A percentile compares a stretch with the other conserved stretches of the same genome.
These are phyloP conservation scores for Phymatocera aterrima DNA, from an alignment of 2,888 invertebrate genomes.

Conservation along the genomic window DNA sequence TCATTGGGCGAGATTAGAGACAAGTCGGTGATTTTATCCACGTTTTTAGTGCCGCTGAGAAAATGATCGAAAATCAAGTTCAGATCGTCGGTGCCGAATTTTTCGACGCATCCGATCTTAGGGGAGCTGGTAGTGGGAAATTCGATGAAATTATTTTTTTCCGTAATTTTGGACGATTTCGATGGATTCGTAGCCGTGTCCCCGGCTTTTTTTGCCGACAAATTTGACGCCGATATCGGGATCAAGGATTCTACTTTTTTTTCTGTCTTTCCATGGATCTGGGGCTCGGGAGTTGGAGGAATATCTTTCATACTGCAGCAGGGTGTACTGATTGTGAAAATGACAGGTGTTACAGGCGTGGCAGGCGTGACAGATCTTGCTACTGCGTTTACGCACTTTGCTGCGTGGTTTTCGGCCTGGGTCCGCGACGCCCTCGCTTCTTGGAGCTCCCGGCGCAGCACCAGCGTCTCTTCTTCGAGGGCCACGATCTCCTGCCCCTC, in stretches of 20 bases:
- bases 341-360: conserved; percentile 62
- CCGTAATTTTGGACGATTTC: not conserved
- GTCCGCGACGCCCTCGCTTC: conserved; percentile 69
- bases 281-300: conserved; percentile 39
- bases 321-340: conserved; percentile 69
- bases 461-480: conserved; percentile 71
- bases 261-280: conserved; percentile 8
- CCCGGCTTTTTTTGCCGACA: not conserved
- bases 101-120: conserved; percentile 33
- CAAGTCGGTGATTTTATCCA: not conserved
- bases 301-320: conserved; percentile 63
- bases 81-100: not conserved
- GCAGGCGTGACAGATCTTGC: conserved; percentile 61
- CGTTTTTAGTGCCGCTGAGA: not conserved
- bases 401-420: conserved; percentile 65
- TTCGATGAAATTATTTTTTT: not conserved
- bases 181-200: not conserved
- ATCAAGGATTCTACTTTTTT: conserved; percentile 8
- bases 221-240: not conserved
- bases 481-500: conserved; percentile 71
- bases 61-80: not conserved
- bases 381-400: conserved; percentile 72
- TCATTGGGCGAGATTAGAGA: not conserved
- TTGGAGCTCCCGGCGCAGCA: conserved; percentile 70
- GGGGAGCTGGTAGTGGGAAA: conserved; percentile 39